Base-by-base conservation (phyloP, 2,888 invertebrate species). In the Gastracanthus pulcherrimus region DNA sequence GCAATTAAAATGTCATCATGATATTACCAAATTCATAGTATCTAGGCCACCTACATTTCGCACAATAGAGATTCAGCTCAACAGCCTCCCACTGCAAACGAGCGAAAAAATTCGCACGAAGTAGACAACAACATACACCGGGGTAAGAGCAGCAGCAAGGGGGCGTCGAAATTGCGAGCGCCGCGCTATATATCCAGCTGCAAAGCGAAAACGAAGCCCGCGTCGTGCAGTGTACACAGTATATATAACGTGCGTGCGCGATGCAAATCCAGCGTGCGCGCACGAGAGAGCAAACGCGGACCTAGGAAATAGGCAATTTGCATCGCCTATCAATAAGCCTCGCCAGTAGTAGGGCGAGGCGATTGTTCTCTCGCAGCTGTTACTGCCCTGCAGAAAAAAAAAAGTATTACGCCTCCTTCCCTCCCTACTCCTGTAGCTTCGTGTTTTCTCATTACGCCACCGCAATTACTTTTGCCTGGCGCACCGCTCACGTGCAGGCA, bases 271-370 rank as follows among this genome's bases (percentile, higher is more conserved):
- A 19, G 13, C 34, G 23, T 11, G 26, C 29, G 34, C 3, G 64
- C 23, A n/a, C n/a, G 19, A 7, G 29, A 23, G 60, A 2, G 45
- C 55, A 34, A 83, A 76, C 45, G 82, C 78, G 34, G 5, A 76
- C 77, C 81, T 83, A 84, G 87, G 84, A 87, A 85, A 83, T 82
- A 79, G 75, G 64, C 83, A 84, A 87, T 87, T 87, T 87, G 85
- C 87, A 86, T 87, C 69, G 84, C 72, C 81, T 83, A 83, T 83
- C 82, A 83, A 85, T 84, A 83, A 85, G 72, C 80, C 75, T 67
- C 34, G 76, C 51, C 16, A 29, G 60, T 45, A 48, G 36, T n/a
- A n/a, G n/a, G n/a, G n/a, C n/a, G n/a, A n/a, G n/a, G 55, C 77
- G 69, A 80, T 38, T 31, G 48, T 71, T 82, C 58, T n/a, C 60